Evolutionary conservation across 2,113 vertebrate species (phyloP).

Genomic region (Sturnus vulgaris): DNA sequence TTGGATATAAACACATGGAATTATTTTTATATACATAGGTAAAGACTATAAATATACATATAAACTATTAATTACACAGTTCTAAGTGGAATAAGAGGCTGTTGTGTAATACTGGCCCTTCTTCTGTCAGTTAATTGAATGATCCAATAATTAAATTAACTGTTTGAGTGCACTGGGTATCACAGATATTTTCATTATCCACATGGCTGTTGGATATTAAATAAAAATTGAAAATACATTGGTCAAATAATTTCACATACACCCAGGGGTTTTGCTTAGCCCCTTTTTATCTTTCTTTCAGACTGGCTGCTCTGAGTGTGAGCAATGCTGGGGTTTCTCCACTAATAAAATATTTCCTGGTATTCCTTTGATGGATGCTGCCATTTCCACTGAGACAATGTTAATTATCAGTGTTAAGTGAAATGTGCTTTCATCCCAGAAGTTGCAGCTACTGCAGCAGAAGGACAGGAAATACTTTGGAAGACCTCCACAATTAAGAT

Average conservation of each 20-base stretch:
- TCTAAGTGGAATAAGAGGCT: background rate
- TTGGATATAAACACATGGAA: background rate
- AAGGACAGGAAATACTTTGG: background rate
- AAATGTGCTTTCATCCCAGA: background rate
- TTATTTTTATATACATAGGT: background rate
- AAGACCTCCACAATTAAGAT: background rate
- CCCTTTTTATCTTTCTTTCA: background rate
- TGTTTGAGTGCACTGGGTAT: background rate
- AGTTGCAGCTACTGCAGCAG: background rate
- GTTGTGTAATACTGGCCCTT: background rate
- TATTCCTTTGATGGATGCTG: background rate
- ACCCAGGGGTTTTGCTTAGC: background rate
- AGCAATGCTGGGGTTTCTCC: background rate
- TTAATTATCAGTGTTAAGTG: background rate
- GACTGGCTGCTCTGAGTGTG: background rate
- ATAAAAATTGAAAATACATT: background rate
- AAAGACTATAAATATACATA: background rate
- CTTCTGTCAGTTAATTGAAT: background rate
- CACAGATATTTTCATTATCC: background rate
- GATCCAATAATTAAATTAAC: background rate
- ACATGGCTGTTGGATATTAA: background rate
- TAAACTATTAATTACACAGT: background rate
- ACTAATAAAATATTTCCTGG: background rate
- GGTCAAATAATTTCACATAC: background rate
- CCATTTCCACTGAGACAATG: background rate